These are phyloP conservation scores for Habropoda laboriosa DNA, from an alignment of 1,140 invertebrate genomes.

Conservation along the genomic window DNA sequence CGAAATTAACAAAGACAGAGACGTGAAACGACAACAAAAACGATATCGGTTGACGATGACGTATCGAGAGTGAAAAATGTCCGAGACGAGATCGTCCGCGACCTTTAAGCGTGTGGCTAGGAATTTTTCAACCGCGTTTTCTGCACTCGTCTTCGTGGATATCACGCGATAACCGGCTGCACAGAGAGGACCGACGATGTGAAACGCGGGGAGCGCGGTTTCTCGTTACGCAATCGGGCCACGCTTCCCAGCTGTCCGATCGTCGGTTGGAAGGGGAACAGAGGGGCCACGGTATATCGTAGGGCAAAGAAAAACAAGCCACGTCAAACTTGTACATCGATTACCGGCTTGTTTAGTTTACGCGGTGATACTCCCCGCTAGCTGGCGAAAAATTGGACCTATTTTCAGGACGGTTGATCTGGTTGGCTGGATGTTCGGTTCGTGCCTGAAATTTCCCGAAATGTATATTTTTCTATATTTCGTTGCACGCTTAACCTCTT, in stretches of 20 bases:
- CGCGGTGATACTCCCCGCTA: constrained; percentile 10
- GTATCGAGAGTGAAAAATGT: constrained; percentile 66
- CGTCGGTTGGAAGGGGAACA: constrained; percentile 3
- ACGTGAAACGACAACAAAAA: background rate
- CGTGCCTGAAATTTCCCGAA: too few species aligned
- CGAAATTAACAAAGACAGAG: constrained; percentile 1
- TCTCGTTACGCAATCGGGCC: constrained; percentile 68
- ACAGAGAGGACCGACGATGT: constrained; percentile 49
- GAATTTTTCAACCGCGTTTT: constrained; percentile 60
- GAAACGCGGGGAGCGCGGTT: constrained; percentile 57
- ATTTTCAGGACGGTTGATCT: constrained; percentile 7
- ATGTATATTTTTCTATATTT: too few species aligned
- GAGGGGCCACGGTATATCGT: constrained; percentile 34
- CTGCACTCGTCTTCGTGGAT: background rate
- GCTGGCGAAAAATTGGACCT: constrained; percentile 17
- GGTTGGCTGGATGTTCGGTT: too few species aligned
- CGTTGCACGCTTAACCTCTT: too few species aligned
- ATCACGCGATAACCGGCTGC: constrained; percentile 7
- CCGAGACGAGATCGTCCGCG: constrained; percentile 26
- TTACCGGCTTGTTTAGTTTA: constrained; percentile 40
- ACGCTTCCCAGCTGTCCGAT: constrained; percentile 73
- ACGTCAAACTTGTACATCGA: constrained; percentile 36
- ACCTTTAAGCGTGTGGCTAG: constrained; percentile 45
- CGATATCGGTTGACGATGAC: constrained; percentile 52
- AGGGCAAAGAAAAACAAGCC: constrained; percentile 50